phyloP scores from a whole-genome alignment of 2,113 vertebrate genomes.

The Himantopus leucocephalus region DNA sequence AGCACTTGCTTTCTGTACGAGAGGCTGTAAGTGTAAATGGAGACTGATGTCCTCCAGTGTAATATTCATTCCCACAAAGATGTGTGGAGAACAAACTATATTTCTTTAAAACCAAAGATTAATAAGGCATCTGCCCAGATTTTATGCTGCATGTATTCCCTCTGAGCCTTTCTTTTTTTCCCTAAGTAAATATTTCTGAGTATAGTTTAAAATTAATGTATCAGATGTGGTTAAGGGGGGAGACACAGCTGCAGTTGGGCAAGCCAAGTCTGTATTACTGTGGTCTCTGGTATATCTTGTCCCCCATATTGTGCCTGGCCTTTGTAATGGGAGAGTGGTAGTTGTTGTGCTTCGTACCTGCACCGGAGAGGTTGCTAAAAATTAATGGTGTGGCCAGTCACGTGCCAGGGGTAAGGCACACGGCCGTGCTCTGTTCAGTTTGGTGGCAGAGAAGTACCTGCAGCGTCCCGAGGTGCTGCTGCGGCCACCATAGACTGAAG shows the following conservation, averaged over 20 bases:
- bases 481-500: not conserved
- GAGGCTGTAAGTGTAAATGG: not conserved
- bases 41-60: not conserved
- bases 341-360: not conserved
- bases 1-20: not conserved
- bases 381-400: not conserved
- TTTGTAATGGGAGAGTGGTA: not conserved
- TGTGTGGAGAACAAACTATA: not conserved
- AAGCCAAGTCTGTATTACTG: not conserved
- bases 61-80: not conserved
- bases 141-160: not conserved
- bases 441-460: not conserved
- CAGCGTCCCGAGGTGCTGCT: not conserved
- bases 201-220: not conserved
- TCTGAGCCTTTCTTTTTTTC: not conserved
- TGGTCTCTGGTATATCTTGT: not conserved
- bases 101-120: not conserved
- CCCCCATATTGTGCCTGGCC: not conserved
- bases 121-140: not conserved
- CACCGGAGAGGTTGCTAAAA: not conserved
- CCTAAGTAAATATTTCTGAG: not conserved
- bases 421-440: accelerated
- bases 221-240: too few relatives aligned
- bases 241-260: not conserved
- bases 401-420: too few relatives aligned